These are phyloP conservation scores for Centropyge bicolor DNA, from an alignment of 2,797 vertebrate genomes.

Conservation along the genomic window DNA sequence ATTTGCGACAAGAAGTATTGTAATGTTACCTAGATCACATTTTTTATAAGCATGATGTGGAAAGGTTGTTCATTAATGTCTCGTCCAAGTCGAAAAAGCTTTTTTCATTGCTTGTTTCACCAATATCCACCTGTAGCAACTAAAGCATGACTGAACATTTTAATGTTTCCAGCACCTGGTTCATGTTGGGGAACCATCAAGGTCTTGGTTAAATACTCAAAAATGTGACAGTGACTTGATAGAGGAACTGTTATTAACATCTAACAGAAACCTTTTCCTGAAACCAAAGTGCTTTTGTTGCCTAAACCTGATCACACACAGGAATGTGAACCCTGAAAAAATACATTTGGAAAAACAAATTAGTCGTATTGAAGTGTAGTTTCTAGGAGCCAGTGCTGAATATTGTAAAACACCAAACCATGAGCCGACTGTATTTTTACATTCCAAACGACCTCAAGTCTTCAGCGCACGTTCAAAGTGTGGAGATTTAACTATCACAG, in stretches of 20 bases:
- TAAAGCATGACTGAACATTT: no score
- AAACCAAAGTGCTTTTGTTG: not conserved
- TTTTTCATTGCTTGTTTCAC: no score
- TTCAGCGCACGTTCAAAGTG: not conserved
- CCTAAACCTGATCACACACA: not conserved
- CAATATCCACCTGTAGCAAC: no score
- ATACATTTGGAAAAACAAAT: not conserved
- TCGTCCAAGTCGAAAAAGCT: no score
- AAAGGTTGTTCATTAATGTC: not conserved
- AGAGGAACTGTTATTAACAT: not conserved
- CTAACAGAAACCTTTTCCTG: no score
- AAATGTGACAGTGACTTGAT: not conserved
- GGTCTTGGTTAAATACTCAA: not conserved
- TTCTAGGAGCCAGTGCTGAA: not conserved
- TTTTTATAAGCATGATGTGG: not conserved
- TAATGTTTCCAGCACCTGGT: no score
- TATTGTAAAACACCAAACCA: constrained; percentile 6
- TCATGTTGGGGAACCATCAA: not conserved
- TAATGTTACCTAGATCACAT: not conserved
- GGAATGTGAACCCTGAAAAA: no score
- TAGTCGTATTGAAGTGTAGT: no score
- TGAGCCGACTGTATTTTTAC: not conserved
- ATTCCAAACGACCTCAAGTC: not conserved
- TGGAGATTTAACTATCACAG: not conserved
- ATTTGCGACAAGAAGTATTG: not conserved